A percentile compares a stretch with the other conserved stretches of the same genome.
Evolutionary conservation across 2,113 vertebrate species (phyloP).

Genomic region (Trachemys scripta): DNA sequence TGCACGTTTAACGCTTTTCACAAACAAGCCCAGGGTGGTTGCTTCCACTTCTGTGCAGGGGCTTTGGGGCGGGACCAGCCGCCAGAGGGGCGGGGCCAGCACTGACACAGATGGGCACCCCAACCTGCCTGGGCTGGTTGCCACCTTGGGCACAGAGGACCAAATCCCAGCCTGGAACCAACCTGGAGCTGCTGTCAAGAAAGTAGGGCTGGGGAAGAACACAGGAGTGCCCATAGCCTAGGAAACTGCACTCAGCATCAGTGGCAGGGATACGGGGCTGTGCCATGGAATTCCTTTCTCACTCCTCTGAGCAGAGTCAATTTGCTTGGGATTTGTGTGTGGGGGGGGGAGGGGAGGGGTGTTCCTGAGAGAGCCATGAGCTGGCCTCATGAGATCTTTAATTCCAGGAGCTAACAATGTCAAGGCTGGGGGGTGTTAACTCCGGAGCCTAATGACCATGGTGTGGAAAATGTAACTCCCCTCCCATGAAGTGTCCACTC

Average conservation of each 20-base stretch:
- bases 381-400: not conserved
- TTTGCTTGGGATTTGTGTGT: not conserved
- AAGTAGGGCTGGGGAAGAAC: not conserved
- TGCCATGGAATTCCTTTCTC: not conserved
- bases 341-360: rapidly evolving
- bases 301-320: not conserved
- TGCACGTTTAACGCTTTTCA: not conserved
- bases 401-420: not conserved
- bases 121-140: too few relatives aligned
- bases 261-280: not conserved
- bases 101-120: too few relatives aligned
- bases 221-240: not conserved
- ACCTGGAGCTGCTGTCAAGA: not conserved
- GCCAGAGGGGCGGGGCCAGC: too few relatives aligned
- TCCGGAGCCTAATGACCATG: not conserved
- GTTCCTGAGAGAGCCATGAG: not conserved
- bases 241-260: not conserved
- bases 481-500: not conserved
- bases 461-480: not conserved
- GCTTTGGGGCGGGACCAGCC: not conserved
- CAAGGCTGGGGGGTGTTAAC: not conserved
- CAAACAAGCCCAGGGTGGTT: too few relatives aligned
- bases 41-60: not conserved
- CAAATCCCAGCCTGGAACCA: not conserved
- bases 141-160: not conserved